Base-by-base conservation (phyloP, 2,888 invertebrate species). In the Eristalis tenax region DNA sequence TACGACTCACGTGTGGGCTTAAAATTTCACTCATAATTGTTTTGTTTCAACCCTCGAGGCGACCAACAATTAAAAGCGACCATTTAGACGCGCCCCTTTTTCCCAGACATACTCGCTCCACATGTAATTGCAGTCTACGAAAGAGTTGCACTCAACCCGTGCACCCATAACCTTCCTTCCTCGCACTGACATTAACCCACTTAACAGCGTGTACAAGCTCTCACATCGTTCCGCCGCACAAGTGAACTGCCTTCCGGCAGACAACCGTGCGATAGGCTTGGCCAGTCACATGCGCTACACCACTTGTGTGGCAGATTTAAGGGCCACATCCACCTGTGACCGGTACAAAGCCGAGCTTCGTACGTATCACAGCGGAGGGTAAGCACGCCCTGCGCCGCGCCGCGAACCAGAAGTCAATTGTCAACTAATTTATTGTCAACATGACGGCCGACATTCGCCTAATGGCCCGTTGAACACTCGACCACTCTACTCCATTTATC, bases 341-440 rank as follows among this genome's bases (percentile, higher is more conserved):
- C 18, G 6, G 50, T 18, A 8, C 8, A 18, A 6, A 18, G 8
- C 5, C 8, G n/a, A n/a, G n/a, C n/a, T 26, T 13, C 13, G 18
- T 18, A 15, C 50, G 18, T 50, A n/a, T 50, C 50, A 50, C 50
- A 50, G 18, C 50, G 18, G 5, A 50, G 50, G 50, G 50, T 6
- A 50, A n/a, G 6, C 50, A 50, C 43, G 4, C 50, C 50, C 50
- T 6, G 6, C 18, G 2, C n/a, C 8, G 18, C 43, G 28, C 23
- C 22, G 38, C 66, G 13, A 66, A 80, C 76, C 59, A 61, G 82
- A 70, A 83, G 83, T 69, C 87, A 83, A 79, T 87, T 83, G 87
- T 87, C 79, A 83, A 83, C 83, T 87, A 87, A 87, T 87, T 87
- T 87, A 87, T 87, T 83, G 87, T 83, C 59, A 79, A 87, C 87